Percentiles rank a stretch among this genome's conserved stretches.
Conservation (phyloP, 2,888 invertebrate genomes). For the Diadegma fenestrale region DNA sequence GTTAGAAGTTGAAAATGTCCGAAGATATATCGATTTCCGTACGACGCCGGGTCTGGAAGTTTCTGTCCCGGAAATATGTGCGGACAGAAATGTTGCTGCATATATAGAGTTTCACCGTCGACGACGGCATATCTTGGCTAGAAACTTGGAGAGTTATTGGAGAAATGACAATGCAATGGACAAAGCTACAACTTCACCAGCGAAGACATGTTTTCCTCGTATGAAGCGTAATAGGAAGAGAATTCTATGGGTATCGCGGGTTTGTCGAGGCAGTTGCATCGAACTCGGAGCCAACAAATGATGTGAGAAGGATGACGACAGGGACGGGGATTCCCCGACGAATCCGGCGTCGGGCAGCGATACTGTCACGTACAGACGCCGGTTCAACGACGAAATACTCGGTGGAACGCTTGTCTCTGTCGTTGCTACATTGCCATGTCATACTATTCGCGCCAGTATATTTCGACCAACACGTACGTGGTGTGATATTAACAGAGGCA, state of each 20-base stretch:
- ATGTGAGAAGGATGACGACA: constrained; percentile 51
- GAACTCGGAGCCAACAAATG: constrained; percentile 34
- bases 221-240: constrained; percentile 20
- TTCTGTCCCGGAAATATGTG: constrained; percentile 55
- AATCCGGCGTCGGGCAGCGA: constrained; percentile 76
- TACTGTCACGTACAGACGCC: constrained; percentile 81
- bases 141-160: constrained; percentile 54
- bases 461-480: constrained; percentile 45
- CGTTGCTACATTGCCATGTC: constrained; percentile 38
- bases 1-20: background rate
- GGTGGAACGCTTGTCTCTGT: constrained; percentile 61
- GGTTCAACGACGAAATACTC: constrained; percentile 70
- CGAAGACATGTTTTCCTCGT: constrained; percentile 49
- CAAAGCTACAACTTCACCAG: constrained; percentile 43
- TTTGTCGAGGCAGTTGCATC: constrained; percentile 40
- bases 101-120: constrained; percentile 47
- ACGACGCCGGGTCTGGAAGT: background rate
- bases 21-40: background rate
- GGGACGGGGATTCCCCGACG: constrained; percentile 38
- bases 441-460: constrained; percentile 48
- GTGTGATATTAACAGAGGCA: constrained; percentile 4
- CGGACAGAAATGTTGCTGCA: constrained; percentile 53
- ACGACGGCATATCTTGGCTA: constrained; percentile 10
- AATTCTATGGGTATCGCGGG: constrained; percentile 20
- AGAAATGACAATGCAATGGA: constrained; percentile 59